These are phyloP conservation scores for Epinephelus cyanopodus DNA, from an alignment of 2,113 vertebrate genomes.

Conservation along the genomic window DNA sequence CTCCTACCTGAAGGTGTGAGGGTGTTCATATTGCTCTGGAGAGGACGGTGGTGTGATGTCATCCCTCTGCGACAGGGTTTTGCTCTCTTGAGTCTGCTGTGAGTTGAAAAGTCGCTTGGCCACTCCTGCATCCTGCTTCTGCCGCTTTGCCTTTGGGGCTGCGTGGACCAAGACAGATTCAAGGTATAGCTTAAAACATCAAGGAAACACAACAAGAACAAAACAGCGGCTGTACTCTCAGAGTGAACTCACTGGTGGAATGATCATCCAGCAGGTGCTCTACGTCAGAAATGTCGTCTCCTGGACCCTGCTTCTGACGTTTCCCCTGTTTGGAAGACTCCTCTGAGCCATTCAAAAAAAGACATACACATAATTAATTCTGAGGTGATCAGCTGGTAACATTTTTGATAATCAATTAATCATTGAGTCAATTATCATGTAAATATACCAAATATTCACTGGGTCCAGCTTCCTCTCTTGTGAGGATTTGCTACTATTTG, in stretches of 20 bases:
- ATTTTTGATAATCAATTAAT: too few species aligned
- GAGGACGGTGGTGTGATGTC: conserved; percentile 85
- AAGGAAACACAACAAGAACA: conserved; percentile 9
- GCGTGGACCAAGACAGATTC: not conserved
- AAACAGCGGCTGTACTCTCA: fast-evolving
- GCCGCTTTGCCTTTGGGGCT: conserved; percentile 89
- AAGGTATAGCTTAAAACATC: not conserved
- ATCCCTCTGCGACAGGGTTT: conserved; percentile 50
- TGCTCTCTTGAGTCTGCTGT: conserved; percentile 57
- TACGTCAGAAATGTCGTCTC: conserved; percentile 46
- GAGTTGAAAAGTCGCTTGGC: conserved; percentile 88
- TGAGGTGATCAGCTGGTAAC: not conserved
- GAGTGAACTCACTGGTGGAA: conserved; percentile 78
- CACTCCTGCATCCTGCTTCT: conserved; percentile 84
- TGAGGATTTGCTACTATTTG: not conserved
- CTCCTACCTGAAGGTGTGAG: conserved; percentile 72
- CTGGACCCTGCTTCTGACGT: conserved; percentile 11
- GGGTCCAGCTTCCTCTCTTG: not conserved
- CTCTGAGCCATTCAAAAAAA: conserved; percentile 25
- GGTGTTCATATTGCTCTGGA: conserved; percentile 69
- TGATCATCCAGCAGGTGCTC: conserved; percentile 51
- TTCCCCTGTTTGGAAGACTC: conserved; percentile 7
- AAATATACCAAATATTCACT: too few species aligned
- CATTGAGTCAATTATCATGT: too few species aligned
- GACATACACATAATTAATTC: not conserved